These are phyloP conservation scores for Xestoiulus laeticollis DNA, from an alignment of 2,888 invertebrate genomes.

Conservation along the genomic window DNA sequence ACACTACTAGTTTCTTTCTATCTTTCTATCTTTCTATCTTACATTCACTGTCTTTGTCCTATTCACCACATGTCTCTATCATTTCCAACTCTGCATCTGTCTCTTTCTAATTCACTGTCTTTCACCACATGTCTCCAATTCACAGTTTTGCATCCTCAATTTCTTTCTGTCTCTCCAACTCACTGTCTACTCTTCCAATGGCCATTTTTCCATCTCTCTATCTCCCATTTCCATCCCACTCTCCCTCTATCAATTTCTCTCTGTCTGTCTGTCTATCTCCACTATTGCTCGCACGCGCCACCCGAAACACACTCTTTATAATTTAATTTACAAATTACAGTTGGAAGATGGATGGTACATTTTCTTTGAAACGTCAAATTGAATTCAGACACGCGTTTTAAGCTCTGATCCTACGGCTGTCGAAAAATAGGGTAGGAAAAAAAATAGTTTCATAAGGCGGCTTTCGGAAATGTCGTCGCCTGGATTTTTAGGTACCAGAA, in stretches of 20 bases:
- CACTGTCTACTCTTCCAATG: too few species aligned
- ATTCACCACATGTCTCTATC: too few species aligned
- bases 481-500: neutral
- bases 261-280: too few species aligned
- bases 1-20: too few species aligned
- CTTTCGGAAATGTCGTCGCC: neutral
- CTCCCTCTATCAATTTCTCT: neutral
- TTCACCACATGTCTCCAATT: too few species aligned
- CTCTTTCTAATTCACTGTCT: too few species aligned
- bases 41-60: too few species aligned
- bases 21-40: too few species aligned
- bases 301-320: conserved; percentile 51
- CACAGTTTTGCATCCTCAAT: too few species aligned
- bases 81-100: too few species aligned
- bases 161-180: too few species aligned
- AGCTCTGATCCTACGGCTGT: conserved; percentile 20
- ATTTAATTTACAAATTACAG: conserved; percentile 56
- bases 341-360: conserved; percentile 53
- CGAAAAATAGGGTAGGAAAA: conserved; percentile 33
- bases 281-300: neutral
- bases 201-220: too few species aligned
- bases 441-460: conserved; percentile 7
- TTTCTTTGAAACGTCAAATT: conserved; percentile 54
- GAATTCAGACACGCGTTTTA: conserved; percentile 53
- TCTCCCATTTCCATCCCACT: neutral